Evolutionary conservation across 2,888 invertebrate species (phyloP).

Genomic region (Stenotaenia linearis): DNA sequence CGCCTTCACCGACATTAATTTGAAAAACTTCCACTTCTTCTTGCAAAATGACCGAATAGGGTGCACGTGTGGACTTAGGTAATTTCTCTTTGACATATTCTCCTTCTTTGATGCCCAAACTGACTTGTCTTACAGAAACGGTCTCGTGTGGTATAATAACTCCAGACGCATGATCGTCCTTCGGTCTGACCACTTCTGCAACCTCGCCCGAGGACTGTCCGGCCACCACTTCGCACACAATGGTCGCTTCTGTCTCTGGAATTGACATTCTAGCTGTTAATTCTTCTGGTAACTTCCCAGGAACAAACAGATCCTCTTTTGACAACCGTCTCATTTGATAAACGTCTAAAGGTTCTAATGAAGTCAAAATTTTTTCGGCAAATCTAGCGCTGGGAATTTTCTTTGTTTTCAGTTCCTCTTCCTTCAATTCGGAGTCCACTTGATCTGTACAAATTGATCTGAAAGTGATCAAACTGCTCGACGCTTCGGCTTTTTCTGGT

Average conservation of each 20-base stretch:
- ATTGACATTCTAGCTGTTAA: slow-evolving; percentile 54
- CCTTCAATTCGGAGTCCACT: slow-evolving; percentile 29
- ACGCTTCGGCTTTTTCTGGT: background rate
- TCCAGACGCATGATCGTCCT: slow-evolving; percentile 26
- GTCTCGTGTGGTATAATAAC: slow-evolving; percentile 30
- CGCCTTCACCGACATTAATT: background rate
- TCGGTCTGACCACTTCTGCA: background rate
- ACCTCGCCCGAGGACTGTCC: background rate
- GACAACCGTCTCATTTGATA: slow-evolving; percentile 31
- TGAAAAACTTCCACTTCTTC: slow-evolving; percentile 56
- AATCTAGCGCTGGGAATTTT: background rate
- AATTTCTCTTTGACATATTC: slow-evolving; percentile 38
- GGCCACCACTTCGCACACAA: slow-evolving; percentile 58
- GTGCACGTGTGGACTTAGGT: slow-evolving; percentile 54
- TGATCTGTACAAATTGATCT: background rate
- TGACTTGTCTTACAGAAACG: slow-evolving; percentile 35
- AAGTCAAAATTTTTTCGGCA: background rate
- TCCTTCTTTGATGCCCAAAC: slow-evolving; percentile 37
- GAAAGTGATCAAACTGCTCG: background rate
- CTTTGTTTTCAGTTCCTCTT: slow-evolving; percentile 29
- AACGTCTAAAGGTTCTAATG: slow-evolving; percentile 24
- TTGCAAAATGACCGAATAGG: slow-evolving; percentile 56
- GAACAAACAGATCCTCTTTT: slow-evolving; percentile 35
- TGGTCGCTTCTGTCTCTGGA: slow-evolving; percentile 54
- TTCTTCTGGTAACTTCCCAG: slow-evolving; percentile 45